Conservation (phyloP, 2,888 invertebrate genomes). For the Leucozona laternaria region DNA sequence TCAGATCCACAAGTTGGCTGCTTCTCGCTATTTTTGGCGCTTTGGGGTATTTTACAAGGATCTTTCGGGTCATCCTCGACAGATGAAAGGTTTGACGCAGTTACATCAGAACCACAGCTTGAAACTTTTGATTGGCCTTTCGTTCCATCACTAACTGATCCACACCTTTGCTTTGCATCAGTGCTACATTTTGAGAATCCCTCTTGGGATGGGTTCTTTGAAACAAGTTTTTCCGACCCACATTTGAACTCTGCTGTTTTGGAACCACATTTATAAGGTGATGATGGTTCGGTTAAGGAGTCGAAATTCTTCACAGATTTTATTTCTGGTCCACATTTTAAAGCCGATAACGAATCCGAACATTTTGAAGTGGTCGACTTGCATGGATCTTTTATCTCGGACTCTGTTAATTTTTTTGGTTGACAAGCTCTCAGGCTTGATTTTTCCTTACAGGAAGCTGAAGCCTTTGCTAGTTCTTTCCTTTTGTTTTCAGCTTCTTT, state of each 20-base stretch:
- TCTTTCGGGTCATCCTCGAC: neutral
- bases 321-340: neutral
- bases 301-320: neutral
- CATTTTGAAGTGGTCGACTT: neutral
- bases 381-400: neutral
- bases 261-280: neutral
- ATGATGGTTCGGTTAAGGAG: neutral
- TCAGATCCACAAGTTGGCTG: neutral
- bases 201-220: neutral
- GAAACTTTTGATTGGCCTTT: neutral
- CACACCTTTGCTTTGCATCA: neutral
- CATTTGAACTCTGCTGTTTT: neutral
- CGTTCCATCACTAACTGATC: neutral
- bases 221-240: neutral
- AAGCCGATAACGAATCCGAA: neutral
- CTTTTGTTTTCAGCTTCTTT: slow-evolving; percentile 14
- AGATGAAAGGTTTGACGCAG: neutral
- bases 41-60: neutral
- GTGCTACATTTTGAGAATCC: neutral
- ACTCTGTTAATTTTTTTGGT: neutral
- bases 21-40: neutral
- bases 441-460: neutral
- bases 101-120: neutral
- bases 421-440: neutral
- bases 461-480: neutral